A percentile compares a stretch with the other conserved stretches of the same genome.
Evolutionary conservation across 2,113 vertebrate genomes (phyloP).

Genomic region (Thinocorus orbignyianus): DNA sequence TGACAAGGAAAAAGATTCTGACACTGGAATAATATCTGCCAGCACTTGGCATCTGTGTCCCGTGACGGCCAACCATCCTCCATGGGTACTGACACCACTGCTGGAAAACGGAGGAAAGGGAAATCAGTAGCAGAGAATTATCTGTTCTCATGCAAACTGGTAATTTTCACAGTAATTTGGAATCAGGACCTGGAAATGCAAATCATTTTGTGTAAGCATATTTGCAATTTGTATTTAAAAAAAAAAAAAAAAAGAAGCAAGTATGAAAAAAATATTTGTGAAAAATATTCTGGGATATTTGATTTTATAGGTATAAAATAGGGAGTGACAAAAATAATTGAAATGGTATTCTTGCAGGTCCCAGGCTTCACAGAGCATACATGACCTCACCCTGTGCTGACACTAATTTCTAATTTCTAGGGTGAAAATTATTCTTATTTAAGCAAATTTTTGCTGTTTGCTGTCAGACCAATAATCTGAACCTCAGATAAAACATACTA

Average conservation of each 20-base stretch:
- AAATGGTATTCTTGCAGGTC: not conserved
- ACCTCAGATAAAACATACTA: not conserved
- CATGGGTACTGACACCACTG: not conserved
- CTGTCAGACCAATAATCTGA: not conserved
- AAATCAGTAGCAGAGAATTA: not conserved
- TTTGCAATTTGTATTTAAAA: not conserved
- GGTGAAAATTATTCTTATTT: not conserved
- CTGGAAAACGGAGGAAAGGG: not conserved
- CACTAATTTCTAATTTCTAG: not conserved
- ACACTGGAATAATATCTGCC: constrained; percentile 56
- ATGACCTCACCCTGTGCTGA: not conserved
- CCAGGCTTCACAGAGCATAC: not conserved
- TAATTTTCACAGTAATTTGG: not conserved
- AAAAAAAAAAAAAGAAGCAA: not conserved
- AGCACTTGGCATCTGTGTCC: constrained; percentile 51
- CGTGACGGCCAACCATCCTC: constrained; percentile 12
- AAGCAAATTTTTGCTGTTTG: not conserved
- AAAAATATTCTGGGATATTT: not conserved
- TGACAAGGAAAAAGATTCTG: constrained; percentile 41
- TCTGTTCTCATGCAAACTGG: not conserved
- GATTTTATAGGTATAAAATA: not conserved
- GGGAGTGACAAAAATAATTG: not conserved
- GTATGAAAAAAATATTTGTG: not conserved
- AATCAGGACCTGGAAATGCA: not conserved
- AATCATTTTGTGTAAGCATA: not conserved